A percentile compares a stretch with the other conserved stretches of the same genome.
Evolutionary conservation across 1,140 invertebrate genomes (phyloP).

Genomic region (Drosophila sproati): DNA sequence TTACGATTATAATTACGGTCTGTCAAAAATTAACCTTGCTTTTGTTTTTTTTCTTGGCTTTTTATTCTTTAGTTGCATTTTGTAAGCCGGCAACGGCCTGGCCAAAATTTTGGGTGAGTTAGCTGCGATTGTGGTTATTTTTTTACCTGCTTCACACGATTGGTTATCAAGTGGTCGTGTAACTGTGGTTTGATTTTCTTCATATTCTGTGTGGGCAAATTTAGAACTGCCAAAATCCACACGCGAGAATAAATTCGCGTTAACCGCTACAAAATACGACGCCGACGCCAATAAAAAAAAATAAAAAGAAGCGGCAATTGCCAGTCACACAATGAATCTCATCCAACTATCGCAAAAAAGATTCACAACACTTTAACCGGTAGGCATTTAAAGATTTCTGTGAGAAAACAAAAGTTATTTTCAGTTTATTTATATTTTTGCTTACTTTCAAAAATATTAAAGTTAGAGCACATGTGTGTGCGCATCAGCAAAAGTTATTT

Average conservation of each 20-base stretch:
- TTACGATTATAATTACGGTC: conserved; percentile 23
- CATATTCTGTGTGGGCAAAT: conserved; percentile 62
- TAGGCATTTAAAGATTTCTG: too few species aligned
- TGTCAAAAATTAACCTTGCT: conserved; percentile 69
- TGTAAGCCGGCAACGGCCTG: conserved; percentile 14
- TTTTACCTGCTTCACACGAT: conserved; percentile 77
- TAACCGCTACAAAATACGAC: conserved; percentile 55
- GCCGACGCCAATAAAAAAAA: conserved; percentile 38
- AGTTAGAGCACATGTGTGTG: neutral
- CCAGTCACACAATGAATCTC: conserved; percentile 1
- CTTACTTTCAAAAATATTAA: neutral
- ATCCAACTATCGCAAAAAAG: neutral
- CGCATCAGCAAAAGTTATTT: neutral
- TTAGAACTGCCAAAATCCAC: conserved; percentile 30
- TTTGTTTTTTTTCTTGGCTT: conserved; percentile 36
- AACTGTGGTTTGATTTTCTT: conserved; percentile 76
- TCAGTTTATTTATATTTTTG: neutral
- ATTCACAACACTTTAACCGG: too few species aligned
- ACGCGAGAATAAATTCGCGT: conserved; percentile 46
- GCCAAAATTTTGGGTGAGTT: too few species aligned
- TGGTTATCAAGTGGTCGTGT: conserved; percentile 76
- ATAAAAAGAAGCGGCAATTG: conserved; percentile 13
- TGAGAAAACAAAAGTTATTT: neutral
- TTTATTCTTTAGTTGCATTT: neutral
- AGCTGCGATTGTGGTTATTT: neutral